A percentile compares a stretch with the other conserved stretches of the same genome.
Evolutionary conservation across 2,888 invertebrate species (phyloP).

Genomic region (Desoria tigrina): DNA sequence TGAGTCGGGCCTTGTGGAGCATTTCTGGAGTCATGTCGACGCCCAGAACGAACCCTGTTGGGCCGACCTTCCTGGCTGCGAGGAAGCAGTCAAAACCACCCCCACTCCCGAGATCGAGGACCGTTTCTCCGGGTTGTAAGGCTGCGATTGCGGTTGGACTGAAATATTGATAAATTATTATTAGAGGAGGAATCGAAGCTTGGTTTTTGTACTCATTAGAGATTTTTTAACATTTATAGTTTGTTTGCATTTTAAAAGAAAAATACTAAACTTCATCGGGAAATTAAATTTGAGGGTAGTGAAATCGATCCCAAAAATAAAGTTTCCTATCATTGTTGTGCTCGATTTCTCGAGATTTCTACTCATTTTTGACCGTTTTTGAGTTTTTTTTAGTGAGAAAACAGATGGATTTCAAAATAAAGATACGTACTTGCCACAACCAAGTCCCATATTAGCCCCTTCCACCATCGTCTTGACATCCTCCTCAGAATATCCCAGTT

Average conservation of each 20-base stretch:
- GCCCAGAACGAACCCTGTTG: slow-evolving; percentile 32
- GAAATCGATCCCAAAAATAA: too few relatives aligned
- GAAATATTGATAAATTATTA: too few relatives aligned
- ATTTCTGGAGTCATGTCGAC: slow-evolving; percentile 44
- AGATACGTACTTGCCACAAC: slow-evolving; percentile 36
- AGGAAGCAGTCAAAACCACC: slow-evolving; percentile 41
- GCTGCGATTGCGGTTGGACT: slow-evolving; percentile 33
- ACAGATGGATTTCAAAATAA: neutral
- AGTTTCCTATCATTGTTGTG: too few relatives aligned
- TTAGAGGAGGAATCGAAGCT: too few relatives aligned
- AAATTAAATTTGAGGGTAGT: too few relatives aligned
- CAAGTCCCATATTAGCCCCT: slow-evolving; percentile 39
- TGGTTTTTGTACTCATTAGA: too few relatives aligned
- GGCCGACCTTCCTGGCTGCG: slow-evolving; percentile 31
- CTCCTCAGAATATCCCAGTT: slow-evolving; percentile 38
- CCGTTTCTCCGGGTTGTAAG: slow-evolving; percentile 30
- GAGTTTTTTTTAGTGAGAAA: too few relatives aligned
- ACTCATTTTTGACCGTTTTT: too few relatives aligned
- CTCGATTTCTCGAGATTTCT: too few relatives aligned
- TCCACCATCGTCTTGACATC: slow-evolving; percentile 31
- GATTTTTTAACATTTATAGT: slow-evolving; percentile 1
- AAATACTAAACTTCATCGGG: too few relatives aligned
- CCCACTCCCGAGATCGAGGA: slow-evolving; percentile 37
- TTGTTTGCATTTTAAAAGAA: neutral
- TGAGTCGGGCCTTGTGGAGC: slow-evolving; percentile 32